Evolutionary conservation across 2,888 invertebrate genomes (phyloP), one percentile per base, ranked within the genome.

Genomic region (Patella pellucida): DNA sequence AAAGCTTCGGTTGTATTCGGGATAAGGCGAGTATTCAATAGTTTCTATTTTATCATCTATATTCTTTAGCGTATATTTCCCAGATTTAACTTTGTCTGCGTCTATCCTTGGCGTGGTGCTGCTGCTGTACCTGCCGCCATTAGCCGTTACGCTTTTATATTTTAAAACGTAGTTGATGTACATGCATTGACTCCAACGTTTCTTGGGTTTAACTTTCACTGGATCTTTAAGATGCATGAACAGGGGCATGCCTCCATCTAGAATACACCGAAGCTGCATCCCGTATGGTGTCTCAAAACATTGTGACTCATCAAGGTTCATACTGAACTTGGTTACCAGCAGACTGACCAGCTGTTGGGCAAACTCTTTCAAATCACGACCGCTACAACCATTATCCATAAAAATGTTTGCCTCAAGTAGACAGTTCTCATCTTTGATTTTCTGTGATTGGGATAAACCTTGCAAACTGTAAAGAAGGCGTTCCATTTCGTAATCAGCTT

Each of bases 151-250:
- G 3, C 78, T 79, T 23, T 85, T 72, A 70, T 79, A 82, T 23
- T 79, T 79, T 77, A 85, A 79, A 9, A 85, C 81, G 72, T 85
- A 85, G 69, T 83, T 82, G 70, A 85, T 83, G 75, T 86, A 85
- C 85, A 85, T 83, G 19, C 81, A 81, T 72, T 83, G 82, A 67
- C 74, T 78, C 82, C 76, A 77, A 16, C 78, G 70, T 54, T 77
- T 79, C 68, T 76, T 81, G 27, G 75, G 68, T 74, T 78, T 83
- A n/a, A 82, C 81, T 73, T 81, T 82, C 12, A 51, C 70, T 11
- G 80, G 69, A 50, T 83, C 83, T 73, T 83, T 83, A 3, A 83
- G 74, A 71, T 83, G 83, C 16, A 83, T 70, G 71, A 80, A 79
- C 27, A 83, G 67, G 14, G 83, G 83, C 81, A 83, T 83, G 0